These are phyloP conservation scores for Myotis findleyi DNA, from an alignment of 2,797 vertebrate species.

Conservation along the genomic window DNA sequence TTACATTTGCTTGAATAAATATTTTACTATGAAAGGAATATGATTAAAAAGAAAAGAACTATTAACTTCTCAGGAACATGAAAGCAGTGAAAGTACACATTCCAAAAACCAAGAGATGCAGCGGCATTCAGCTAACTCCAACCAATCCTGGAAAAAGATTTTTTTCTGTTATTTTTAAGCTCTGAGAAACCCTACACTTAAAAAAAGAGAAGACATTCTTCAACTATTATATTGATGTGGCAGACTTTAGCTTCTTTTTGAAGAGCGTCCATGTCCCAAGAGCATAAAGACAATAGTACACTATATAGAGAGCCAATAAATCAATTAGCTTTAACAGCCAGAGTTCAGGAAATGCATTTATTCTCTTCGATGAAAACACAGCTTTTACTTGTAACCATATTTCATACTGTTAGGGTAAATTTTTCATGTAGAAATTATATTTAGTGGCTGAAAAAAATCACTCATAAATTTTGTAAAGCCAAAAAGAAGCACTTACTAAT, in stretches of 20 bases:
- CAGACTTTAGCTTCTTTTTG: slow-evolving; percentile 91
- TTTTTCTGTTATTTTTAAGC: slow-evolving; percentile 72
- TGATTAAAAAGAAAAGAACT: slow-evolving; percentile 81
- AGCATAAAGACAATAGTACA: slow-evolving; percentile 93
- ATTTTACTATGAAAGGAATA: slow-evolving; percentile 78
- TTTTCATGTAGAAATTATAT: slow-evolving; percentile 90
- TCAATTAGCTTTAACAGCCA: slow-evolving; percentile 94
- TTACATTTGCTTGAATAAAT: slow-evolving; percentile 82
- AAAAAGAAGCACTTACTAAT: slow-evolving; percentile 79
- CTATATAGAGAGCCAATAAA: slow-evolving; percentile 94
- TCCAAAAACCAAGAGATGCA: slow-evolving; percentile 78
- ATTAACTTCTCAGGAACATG: slow-evolving; percentile 74
- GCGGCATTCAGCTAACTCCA: slow-evolving; percentile 83
- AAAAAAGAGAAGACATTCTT: slow-evolving; percentile 86
- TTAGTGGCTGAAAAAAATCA: slow-evolving; percentile 85
- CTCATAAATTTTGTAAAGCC: slow-evolving; percentile 86
- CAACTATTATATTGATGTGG: slow-evolving; percentile 91
- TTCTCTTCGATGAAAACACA: slow-evolving; percentile 89
- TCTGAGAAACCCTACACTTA: slow-evolving; percentile 86
- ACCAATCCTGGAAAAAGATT: slow-evolving; percentile 74
- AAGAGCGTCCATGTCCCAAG: slow-evolving; percentile 91
- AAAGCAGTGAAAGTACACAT: slow-evolving; percentile 66
- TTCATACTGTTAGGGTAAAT: slow-evolving; percentile 90
- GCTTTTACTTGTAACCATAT: slow-evolving; percentile 88
- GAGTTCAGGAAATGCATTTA: slow-evolving; percentile 92